Evolutionary conservation across 2,113 vertebrate species (phyloP).

Genomic region (Clupea harengus): DNA sequence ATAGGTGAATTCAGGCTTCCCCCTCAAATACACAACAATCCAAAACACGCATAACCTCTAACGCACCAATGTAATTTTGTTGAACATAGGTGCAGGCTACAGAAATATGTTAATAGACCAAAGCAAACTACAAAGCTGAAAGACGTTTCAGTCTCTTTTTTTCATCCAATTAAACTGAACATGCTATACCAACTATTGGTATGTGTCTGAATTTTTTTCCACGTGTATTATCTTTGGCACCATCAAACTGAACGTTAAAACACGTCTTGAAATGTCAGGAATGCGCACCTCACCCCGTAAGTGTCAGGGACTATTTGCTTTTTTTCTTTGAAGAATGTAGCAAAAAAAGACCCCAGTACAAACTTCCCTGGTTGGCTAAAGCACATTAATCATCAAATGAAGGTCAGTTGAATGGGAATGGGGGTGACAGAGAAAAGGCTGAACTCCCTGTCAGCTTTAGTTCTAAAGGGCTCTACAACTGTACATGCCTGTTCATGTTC

Average conservation of each 20-base stretch:
- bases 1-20: not conserved
- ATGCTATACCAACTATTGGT: not conserved
- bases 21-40: not conserved
- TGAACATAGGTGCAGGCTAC: not conserved
- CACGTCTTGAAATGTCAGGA: not conserved
- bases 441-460: not conserved
- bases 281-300: not conserved
- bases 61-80: no score
- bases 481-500: constrained; percentile 29
- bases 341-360: not conserved
- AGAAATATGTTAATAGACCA: no score
- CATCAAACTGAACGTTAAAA: not conserved
- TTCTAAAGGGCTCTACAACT: not conserved
- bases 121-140: no score
- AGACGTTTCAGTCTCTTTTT: no score
- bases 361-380: not conserved
- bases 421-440: not conserved
- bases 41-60: not conserved
- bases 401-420: not conserved
- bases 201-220: not conserved
- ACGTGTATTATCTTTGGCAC: not conserved
- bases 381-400: constrained; percentile 15
- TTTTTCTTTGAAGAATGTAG: not conserved
- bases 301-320: not conserved
- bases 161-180: not conserved